Evolutionary conservation across 1,140 invertebrate genomes (phyloP), one percentile per base, ranked within the genome.

Genomic region (Drosophila leontia): DNA sequence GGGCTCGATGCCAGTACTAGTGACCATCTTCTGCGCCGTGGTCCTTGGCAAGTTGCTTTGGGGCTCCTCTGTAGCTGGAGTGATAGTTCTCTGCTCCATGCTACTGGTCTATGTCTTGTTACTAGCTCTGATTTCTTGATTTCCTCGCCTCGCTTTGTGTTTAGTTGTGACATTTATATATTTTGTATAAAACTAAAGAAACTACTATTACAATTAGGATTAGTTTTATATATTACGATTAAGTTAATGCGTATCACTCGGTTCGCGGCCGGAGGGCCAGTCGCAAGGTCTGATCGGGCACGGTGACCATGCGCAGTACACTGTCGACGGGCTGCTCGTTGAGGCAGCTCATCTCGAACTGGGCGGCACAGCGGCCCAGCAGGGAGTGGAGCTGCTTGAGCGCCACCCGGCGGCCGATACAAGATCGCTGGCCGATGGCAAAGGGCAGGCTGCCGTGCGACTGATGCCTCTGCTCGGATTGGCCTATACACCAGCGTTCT

Each of bases 401-500:
- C 0, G 97, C 97, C 44, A 98, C 94, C 82, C 96, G 96, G 78
- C 95, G 95, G 0, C 97, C 97, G 55, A 98, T 95, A 91, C 97
- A 98, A 17, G 96, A 96, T 69, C 97, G 94, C 7, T 95, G 94
- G 3, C 97, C 97, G 59, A 97, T 94, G 7, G 96, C 97, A 93
- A 98, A 98, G 2, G 97, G 97, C 35, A 98, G 79, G 58, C 94
- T 95, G n/a, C 96, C 97, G 82, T 95, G 94, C 3, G 95, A 93
- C 69, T 95, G 70, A 93, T 94, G 45, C 92, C 80, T 44, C 94
- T 75, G 78, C 41, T 90, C 81, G 19, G 70, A 68, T 13, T 79
- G 79, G 69, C 93, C 93, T 71, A 94, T 94, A 9, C 94, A 91
- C 98, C 98, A 98, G 34, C 98, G 94, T 79, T 96, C 95, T 0